Evolutionary conservation across 2,888 invertebrate species (phyloP).

Genomic region (Drosophila aldrichi): DNA sequence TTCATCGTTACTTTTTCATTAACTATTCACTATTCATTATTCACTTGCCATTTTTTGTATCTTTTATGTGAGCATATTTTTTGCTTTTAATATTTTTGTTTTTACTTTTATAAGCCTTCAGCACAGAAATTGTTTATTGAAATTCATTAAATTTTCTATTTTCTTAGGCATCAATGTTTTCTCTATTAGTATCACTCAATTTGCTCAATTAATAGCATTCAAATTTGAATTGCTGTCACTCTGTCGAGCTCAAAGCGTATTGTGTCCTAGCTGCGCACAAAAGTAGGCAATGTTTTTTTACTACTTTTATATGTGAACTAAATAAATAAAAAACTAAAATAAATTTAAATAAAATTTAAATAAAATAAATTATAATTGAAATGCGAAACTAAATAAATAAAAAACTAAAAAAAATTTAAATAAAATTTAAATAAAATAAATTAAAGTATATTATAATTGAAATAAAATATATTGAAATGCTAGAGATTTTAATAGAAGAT

Average conservation of each 20-base stretch:
- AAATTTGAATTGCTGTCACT: no score
- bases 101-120: background rate
- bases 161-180: background rate
- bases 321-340: no score
- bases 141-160: background rate
- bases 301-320: no score
- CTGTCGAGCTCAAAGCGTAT: no score
- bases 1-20: background rate
- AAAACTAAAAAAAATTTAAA: background rate
- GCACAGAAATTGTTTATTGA: background rate
- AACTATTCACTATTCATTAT: background rate
- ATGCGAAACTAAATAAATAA: no score
- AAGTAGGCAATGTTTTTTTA: background rate
- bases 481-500: background rate
- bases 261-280: background rate
- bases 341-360: background rate
- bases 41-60: background rate
- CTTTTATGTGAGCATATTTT: background rate
- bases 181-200: background rate
- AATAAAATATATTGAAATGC: background rate
- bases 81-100: background rate
- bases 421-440: no score
- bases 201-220: background rate
- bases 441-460: no score
- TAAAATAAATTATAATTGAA: no score